Conservation (phyloP, 2,113 vertebrate genomes). For the Tragelaphus buxtoni region DNA sequence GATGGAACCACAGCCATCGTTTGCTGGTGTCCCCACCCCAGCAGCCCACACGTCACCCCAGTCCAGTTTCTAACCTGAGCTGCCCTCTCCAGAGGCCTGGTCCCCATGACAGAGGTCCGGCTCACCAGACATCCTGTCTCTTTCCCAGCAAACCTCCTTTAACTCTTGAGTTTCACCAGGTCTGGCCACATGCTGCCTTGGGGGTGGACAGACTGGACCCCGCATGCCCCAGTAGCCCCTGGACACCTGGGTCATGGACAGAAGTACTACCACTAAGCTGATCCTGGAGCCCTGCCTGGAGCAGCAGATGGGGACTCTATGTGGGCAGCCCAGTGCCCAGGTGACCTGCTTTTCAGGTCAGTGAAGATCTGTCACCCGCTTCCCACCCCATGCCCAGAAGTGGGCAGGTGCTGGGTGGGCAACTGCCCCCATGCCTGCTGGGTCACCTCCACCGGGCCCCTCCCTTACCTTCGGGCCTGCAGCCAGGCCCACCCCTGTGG, state of each 20-base stretch:
- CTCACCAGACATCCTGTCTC: fast-evolving
- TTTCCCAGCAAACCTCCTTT: background rate
- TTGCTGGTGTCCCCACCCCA: fast-evolving
- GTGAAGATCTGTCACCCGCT: background rate
- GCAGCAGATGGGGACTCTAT: background rate
- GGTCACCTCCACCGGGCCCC: background rate
- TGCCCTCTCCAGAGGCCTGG: background rate
- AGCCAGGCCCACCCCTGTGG: background rate
- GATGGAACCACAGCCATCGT: fast-evolving
- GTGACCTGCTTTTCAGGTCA: background rate
- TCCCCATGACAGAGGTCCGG: background rate
- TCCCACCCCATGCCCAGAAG: background rate
- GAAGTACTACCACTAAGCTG: background rate
- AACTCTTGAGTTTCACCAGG: background rate
- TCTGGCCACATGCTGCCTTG: background rate
- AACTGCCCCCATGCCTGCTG: fast-evolving
- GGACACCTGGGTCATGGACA: background rate
- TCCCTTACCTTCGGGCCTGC: background rate
- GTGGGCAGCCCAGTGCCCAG: background rate
- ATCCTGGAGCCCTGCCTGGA: background rate
- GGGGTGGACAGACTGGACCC: fast-evolving
- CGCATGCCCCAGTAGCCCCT: background rate
- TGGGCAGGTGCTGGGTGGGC: background rate
- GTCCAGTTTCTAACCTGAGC: background rate
- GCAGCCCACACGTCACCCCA: fast-evolving